Conservation (phyloP, 2,888 invertebrate species). For the Aphidoletes aphidimyza region DNA sequence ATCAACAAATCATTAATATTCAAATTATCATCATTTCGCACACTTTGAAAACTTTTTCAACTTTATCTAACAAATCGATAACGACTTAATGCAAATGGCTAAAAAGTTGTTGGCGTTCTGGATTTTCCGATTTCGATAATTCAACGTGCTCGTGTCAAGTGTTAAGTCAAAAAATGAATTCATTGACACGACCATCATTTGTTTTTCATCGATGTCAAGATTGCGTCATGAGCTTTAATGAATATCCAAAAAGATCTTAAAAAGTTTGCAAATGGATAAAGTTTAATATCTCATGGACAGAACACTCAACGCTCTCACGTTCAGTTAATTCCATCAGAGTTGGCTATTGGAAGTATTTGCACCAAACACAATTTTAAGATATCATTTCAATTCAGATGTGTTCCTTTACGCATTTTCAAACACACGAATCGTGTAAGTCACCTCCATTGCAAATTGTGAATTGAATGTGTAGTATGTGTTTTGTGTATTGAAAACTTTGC, state of each 20-base stretch:
- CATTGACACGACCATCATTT: neutral
- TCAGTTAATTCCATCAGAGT: no score
- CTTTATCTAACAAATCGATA: neutral
- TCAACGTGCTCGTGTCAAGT: neutral
- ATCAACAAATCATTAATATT: neutral
- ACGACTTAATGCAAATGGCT: constrained; percentile 2
- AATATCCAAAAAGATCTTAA: neutral
- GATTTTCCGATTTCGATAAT: neutral
- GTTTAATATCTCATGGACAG: no score
- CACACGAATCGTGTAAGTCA: no score
- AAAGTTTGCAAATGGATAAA: constrained; percentile 29
- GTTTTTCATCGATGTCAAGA: neutral
- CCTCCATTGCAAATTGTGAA: no score
- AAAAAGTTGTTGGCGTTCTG: no score
- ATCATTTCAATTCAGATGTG: no score
- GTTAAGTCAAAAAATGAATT: neutral
- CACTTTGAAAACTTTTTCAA: neutral
- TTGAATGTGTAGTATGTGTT: neutral
- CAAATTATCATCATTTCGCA: neutral
- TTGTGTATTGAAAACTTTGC: no score
- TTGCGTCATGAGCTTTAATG: neutral
- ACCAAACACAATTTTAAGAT: no score
- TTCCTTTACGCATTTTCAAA: no score
- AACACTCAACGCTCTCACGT: neutral
- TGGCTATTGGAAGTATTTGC: no score